Evolutionary conservation across 2,113 vertebrate genomes (phyloP), one percentile per base, ranked within the genome.

Genomic region (Pluvianellus socialis): DNA sequence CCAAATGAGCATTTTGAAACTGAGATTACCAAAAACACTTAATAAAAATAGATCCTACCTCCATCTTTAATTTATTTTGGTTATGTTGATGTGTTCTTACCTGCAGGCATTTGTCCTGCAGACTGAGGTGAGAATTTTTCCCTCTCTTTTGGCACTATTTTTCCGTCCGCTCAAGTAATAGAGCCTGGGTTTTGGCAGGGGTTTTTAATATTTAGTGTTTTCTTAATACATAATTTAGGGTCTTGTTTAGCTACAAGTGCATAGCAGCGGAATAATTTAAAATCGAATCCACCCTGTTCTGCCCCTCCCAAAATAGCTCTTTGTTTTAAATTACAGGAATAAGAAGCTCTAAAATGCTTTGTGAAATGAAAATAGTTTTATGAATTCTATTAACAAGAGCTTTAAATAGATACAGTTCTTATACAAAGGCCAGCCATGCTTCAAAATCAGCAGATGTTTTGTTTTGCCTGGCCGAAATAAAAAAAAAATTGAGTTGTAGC

Each of bases 271-370:
- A 84, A 88, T 68, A 47, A 89, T 87, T 91, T 74, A 47, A 79
- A 22, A 49, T 79, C 2, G 4, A 83, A 83, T 90, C 55, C 42
- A 76, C 38, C 49, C 65, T 84, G 32, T 67, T 91, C 65, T 81
- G 32, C 28, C n/a, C 14, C 72, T 94, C 84, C 76, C 56, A 62
- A 59, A 90, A 71, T 62, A 87, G 73, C 50, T 81, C 7, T 58
- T 77, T 96, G 71, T 81, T 79, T 82, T 82, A 76, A 85, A 56
- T 93, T 90, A 61, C 33, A 82, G 40, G 58, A 90, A 79, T 92
- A 67, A 82, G 65, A 81, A 90, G 32, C 42, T 71, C 55, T 58
- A 26, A 89, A 90, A 44, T 83, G 45, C 44, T 52, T 93, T 68
- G 44, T 65, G 62, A 75, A 68, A 75, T 75, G 4, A 71, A 92